These are phyloP conservation scores for Stenopsyche tienmushanensis DNA, from an alignment of 1,140 invertebrate genomes.

Conservation along the genomic window DNA sequence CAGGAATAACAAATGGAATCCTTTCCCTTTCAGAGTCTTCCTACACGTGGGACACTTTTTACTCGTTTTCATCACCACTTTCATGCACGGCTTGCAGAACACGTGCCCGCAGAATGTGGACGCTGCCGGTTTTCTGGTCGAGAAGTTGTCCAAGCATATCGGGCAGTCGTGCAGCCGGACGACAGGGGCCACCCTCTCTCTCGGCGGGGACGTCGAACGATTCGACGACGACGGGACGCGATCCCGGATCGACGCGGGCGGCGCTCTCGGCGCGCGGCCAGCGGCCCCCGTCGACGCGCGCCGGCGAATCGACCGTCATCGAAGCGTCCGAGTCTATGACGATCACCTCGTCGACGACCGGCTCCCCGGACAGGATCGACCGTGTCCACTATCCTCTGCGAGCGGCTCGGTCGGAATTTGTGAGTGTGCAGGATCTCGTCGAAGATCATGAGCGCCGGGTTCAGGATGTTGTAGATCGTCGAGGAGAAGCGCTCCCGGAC, in stretches of 20 bases:
- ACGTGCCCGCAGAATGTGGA: slow-evolving; percentile 37
- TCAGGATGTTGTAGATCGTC: too few relatives aligned
- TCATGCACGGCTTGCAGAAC: slow-evolving; percentile 30
- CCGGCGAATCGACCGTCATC: not conserved
- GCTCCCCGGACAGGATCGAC: slow-evolving; percentile 7
- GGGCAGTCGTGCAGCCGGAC: slow-evolving; percentile 22
- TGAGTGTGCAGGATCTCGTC: too few relatives aligned
- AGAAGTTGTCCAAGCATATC: slow-evolving; percentile 29
- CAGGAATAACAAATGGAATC: slow-evolving; percentile 30
- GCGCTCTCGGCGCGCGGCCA: too few relatives aligned
- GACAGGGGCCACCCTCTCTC: too few relatives aligned
- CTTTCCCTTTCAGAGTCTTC: slow-evolving; percentile 28
- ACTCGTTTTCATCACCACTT: slow-evolving; percentile 15
- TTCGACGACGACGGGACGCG: not conserved
- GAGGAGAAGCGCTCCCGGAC: too few relatives aligned
- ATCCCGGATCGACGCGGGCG: too few relatives aligned
- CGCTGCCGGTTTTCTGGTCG: slow-evolving; percentile 1
- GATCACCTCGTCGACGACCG: slow-evolving; percentile 9
- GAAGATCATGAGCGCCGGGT: too few relatives aligned
- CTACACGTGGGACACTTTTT: slow-evolving; percentile 33
- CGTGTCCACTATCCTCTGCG: slow-evolving; percentile 1
- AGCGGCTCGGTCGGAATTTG: not conserved
- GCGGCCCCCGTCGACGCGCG: not conserved
- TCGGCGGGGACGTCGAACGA: too few relatives aligned
- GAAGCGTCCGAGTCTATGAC: slow-evolving; percentile 4